Conservation (phyloP, 2,113 vertebrate species). For the Paratilapia polleni region DNA sequence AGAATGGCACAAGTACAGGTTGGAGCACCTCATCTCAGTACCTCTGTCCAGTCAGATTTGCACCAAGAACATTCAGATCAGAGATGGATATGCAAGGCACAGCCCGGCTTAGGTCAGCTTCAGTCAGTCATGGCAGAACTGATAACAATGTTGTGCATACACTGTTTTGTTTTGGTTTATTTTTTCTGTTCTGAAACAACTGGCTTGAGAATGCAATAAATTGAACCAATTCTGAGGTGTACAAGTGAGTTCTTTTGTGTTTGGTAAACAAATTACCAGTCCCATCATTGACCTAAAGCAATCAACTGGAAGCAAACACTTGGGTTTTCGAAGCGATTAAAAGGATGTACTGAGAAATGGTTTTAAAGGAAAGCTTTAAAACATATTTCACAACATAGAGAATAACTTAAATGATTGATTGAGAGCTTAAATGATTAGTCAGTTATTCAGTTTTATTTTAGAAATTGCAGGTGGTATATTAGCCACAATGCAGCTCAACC, state of each 20-base stretch:
- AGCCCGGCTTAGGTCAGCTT: not conserved
- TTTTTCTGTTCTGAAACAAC: not conserved
- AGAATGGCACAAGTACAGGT: not conserved
- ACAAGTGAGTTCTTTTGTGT: not conserved
- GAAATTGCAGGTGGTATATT: not conserved
- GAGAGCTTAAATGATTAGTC: not conserved
- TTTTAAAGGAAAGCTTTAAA: not conserved
- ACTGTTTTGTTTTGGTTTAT: not conserved
- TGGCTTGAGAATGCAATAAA: not conserved
- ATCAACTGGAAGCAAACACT: not conserved
- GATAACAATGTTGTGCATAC: not conserved
- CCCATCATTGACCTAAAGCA: not conserved
- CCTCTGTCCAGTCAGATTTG: not conserved
- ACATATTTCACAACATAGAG: no score
- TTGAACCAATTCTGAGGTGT: not conserved
- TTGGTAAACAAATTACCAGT: not conserved
- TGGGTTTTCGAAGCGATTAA: not conserved
- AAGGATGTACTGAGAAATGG: not conserved
- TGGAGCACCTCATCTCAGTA: not conserved
- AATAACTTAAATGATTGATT: no score
- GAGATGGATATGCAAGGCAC: not conserved
- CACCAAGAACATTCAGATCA: not conserved
- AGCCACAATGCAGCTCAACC: not conserved
- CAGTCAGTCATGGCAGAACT: not conserved
- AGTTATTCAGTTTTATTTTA: fast-evolving